Evolutionary conservation across 2,113 vertebrate genomes (phyloP).

Genomic region (Rhombomys opimus): DNA sequence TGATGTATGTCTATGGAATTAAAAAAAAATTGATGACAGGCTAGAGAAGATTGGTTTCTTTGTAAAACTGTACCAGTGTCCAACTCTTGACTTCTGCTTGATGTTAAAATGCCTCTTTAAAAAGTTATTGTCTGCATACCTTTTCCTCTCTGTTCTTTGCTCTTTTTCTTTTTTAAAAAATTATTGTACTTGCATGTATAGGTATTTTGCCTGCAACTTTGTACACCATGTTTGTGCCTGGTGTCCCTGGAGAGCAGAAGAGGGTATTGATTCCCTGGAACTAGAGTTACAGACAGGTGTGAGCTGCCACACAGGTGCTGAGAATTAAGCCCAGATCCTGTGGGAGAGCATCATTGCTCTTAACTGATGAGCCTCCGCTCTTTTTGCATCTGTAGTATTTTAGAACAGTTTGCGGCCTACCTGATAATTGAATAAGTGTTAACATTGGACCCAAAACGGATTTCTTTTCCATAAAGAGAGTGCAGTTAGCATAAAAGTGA

Average conservation of each 20-base stretch:
- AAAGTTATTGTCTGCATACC: background rate
- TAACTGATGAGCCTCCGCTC: background rate
- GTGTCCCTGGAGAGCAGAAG: background rate
- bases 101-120: background rate
- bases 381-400: background rate
- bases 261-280: background rate
- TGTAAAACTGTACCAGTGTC: background rate
- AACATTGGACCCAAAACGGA: constrained; percentile 67
- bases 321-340: background rate
- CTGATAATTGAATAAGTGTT: constrained; percentile 20
- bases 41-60: constrained; percentile 5
- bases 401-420: background rate
- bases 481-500: constrained; percentile 73
- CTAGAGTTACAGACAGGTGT: background rate
- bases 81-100: constrained; percentile 6
- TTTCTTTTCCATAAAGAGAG: constrained; percentile 67
- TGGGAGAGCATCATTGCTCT: background rate
- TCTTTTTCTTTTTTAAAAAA: background rate
- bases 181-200: background rate
- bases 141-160: constrained; percentile 10
- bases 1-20: background rate
- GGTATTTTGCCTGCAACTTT: background rate
- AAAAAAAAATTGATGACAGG: background rate
- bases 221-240: background rate
- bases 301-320: background rate